These are phyloP conservation scores for Liodrosophila aerea DNA, from an alignment of 2,888 invertebrate genomes.

Conservation along the genomic window DNA sequence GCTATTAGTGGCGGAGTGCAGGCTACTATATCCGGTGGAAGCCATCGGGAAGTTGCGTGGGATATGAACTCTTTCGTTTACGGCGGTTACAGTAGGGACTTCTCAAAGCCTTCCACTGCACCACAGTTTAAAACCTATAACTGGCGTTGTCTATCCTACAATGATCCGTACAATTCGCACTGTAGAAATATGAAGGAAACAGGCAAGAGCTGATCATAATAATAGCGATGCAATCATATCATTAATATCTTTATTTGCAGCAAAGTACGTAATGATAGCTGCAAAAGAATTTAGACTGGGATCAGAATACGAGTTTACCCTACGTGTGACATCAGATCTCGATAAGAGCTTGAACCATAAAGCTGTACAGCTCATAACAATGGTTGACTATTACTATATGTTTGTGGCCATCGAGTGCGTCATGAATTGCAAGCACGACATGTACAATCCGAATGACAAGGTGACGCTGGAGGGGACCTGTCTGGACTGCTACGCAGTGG, in stretches of 20 bases:
- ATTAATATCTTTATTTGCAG: too few species aligned
- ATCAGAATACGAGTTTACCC: too few species aligned
- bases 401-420: slow-evolving; percentile 36
- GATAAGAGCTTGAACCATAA: too few species aligned
- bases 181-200: slow-evolving; percentile 22
- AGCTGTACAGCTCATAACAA: too few species aligned
- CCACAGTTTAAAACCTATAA: slow-evolving; percentile 36
- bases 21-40: slow-evolving; percentile 51
- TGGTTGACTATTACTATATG: too few species aligned
- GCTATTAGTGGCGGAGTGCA: slow-evolving; percentile 2
- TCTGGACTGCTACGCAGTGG: slow-evolving; percentile 18
- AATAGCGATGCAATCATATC: too few species aligned
- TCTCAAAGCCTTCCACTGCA: slow-evolving; percentile 12
- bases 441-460: slow-evolving; percentile 13
- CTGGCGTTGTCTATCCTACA: slow-evolving; percentile 38
- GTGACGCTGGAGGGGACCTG: slow-evolving; percentile 33
- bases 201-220: slow-evolving; percentile 19
- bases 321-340: too few species aligned
- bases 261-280: too few species aligned
- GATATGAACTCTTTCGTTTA: slow-evolving; percentile 26
- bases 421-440: slow-evolving; percentile 24
- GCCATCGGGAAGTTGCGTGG: rapidly evolving
- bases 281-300: too few species aligned
- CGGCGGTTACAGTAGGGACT: slow-evolving; percentile 49
- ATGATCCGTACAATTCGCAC: slow-evolving; percentile 13